Conservation (phyloP, 2,113 vertebrate species). For the Hymenochirus boettgeri region DNA sequence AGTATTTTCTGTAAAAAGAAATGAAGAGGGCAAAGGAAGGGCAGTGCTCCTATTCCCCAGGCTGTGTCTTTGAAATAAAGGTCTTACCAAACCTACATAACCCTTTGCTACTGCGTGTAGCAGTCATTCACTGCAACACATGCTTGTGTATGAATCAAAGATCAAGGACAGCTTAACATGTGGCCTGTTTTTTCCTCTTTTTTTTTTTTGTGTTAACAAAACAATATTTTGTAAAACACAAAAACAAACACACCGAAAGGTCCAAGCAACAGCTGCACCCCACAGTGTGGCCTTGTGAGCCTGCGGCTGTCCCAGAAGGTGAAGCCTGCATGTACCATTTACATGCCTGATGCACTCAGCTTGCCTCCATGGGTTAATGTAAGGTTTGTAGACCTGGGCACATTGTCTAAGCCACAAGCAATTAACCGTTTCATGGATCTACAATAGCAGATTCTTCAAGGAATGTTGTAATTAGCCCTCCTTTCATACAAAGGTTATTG, state of each 20-base stretch:
- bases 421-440: conserved; percentile 31
- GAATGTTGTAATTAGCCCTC: conserved; percentile 1
- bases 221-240: conserved; percentile 15
- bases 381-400: neutral
- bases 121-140: conserved; percentile 49
- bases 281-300: neutral
- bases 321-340: neutral
- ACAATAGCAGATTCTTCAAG: conserved; percentile 2
- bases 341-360: neutral
- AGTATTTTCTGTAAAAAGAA: conserved; percentile 70
- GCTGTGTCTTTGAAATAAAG: conserved; percentile 70
- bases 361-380: neutral
- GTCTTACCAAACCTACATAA: conserved; percentile 59
- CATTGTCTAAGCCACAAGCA: neutral
- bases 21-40: conserved; percentile 68
- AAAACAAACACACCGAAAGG: conserved; percentile 1
- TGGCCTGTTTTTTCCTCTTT: conserved; percentile 49
- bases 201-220: conserved; percentile 6
- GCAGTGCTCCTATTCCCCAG: conserved; percentile 66
- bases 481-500: neutral
- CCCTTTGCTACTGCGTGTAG: conserved; percentile 58
- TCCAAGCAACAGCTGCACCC: conserved; percentile 7
- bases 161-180: conserved; percentile 66
- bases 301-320: neutral
- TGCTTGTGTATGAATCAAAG: conserved; percentile 63